A percentile compares a stretch with the other conserved stretches of the same genome.
Evolutionary conservation across 2,888 invertebrate genomes (phyloP).

Genomic region (Epistrophella euchroma): DNA sequence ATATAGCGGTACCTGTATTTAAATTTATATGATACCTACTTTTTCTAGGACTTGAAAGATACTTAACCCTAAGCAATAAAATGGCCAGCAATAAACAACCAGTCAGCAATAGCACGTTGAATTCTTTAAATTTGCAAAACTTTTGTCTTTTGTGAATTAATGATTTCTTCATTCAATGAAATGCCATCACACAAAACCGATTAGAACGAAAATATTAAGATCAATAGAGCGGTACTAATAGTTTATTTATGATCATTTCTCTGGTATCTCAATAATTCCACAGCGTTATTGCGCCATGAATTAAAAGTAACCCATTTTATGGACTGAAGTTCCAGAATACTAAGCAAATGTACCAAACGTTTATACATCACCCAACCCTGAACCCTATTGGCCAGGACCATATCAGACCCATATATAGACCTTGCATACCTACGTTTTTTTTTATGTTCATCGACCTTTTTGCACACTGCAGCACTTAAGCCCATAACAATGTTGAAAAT

Average conservation of each 20-base stretch:
- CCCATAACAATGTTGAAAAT: conserved; percentile 74
- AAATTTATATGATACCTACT: not conserved
- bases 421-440: not conserved
- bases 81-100: not conserved
- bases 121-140: not conserved
- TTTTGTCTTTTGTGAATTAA: not conserved
- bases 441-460: conserved; percentile 63
- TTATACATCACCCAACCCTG: not conserved
- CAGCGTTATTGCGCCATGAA: conserved; percentile 52
- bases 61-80: not conserved
- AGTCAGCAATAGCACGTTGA: not conserved
- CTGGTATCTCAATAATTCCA: conserved; percentile 44
- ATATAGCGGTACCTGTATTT: not conserved
- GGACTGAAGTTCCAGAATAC: conserved; percentile 16
- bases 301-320: conserved; percentile 50
- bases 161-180: not conserved
- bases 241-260: conserved; percentile 52
- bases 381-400: conserved; percentile 2
- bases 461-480: conserved; percentile 68
- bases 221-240: conserved; percentile 36
- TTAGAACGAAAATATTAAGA: conserved; percentile 38
- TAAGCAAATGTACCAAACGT: conserved; percentile 10
- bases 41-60: not conserved
- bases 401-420: not conserved
- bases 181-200: conserved; percentile 7